Evolutionary conservation across 2,888 invertebrate genomes (phyloP).

Genomic region (Harpalus rubripes): DNA sequence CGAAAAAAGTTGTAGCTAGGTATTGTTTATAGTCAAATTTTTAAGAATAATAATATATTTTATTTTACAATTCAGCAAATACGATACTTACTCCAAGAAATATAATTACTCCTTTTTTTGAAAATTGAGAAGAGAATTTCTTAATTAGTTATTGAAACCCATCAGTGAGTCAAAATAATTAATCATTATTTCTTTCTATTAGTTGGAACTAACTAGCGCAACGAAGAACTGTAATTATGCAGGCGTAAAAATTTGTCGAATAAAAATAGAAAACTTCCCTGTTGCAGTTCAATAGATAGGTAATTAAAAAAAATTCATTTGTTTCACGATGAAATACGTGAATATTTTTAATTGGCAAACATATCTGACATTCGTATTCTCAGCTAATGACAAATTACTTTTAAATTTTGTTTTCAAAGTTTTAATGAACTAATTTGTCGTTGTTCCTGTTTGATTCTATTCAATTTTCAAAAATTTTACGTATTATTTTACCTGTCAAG

Average conservation of each 20-base stretch:
- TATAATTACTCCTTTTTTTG: no score
- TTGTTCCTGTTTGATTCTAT: slow-evolving; percentile 63
- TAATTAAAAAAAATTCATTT: slow-evolving; percentile 37
- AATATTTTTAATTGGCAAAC: slow-evolving; percentile 62
- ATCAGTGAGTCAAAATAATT: slow-evolving; percentile 12
- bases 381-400: slow-evolving; percentile 69
- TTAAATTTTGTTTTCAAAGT: slow-evolving; percentile 71
- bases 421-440: slow-evolving; percentile 73
- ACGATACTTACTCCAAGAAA: no score
- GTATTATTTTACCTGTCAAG: slow-evolving; percentile 51
- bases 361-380: slow-evolving; percentile 15
- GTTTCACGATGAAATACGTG: slow-evolving; percentile 43
- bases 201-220: slow-evolving; percentile 12
- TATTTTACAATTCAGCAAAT: no score
- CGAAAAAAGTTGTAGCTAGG: no score
- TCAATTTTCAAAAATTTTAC: slow-evolving; percentile 51
- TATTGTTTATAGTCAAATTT: no score
- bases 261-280: slow-evolving; percentile 27
- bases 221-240: slow-evolving; percentile 14
- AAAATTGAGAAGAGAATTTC: no score
- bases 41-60: no score
- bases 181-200: slow-evolving; percentile 13
- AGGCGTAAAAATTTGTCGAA: slow-evolving; percentile 14
- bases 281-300: slow-evolving; percentile 17
- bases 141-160: background rate